Evolutionary conservation across 2,113 vertebrate genomes (phyloP), one percentile per base, ranked within the genome.

Genomic region (Probosciger aterrimus): DNA sequence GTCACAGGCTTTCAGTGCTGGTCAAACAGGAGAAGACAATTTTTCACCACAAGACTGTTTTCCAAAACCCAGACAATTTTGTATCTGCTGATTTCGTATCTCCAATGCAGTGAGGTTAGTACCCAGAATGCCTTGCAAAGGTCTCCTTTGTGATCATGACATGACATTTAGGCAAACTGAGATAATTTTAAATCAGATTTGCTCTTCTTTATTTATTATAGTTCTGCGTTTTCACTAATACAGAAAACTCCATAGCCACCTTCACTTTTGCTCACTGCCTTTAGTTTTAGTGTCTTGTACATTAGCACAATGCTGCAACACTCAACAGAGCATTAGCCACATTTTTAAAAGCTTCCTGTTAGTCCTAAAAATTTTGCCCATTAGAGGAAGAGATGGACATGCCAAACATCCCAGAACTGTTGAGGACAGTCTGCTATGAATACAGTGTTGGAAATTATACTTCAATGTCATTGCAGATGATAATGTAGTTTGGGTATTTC

Each of bases 81-180:
- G 39, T 55, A 62, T 46, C 57, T 71, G 50, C 62, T 62, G 50
- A 62, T 55, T 76, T 62, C 1, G 0, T 46, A 16, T 23, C 37
- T 62, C 57, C 50, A 39, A 15, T 27, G 67, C 57, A 60, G 11
- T 11, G 55, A 82, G 22, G 35, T 80, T 71, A 39, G n/a, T n/a
- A 46, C 43, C 9, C 63, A 84, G 52, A n/a, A 43, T 46, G 39
- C 33, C 46, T 55, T 46, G 49, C 50, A 75, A 60, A 86, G 50
- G 39, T 79, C 62, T 43, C 28, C 24, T 46, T 33, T 1, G 0
- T 30, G 37, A 62, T 76, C 17, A 55, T 0, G 1, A 83, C 35
- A 35, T 23, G 57, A 27, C 35, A 59, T 25, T 73, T 60, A 33
- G 24, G 39, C 39, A 86, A 91, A 76, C 49, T 25, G 46, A 82